phyloP scores from a whole-genome alignment of 2,888 invertebrate species.

The Microchrysa polita region DNA sequence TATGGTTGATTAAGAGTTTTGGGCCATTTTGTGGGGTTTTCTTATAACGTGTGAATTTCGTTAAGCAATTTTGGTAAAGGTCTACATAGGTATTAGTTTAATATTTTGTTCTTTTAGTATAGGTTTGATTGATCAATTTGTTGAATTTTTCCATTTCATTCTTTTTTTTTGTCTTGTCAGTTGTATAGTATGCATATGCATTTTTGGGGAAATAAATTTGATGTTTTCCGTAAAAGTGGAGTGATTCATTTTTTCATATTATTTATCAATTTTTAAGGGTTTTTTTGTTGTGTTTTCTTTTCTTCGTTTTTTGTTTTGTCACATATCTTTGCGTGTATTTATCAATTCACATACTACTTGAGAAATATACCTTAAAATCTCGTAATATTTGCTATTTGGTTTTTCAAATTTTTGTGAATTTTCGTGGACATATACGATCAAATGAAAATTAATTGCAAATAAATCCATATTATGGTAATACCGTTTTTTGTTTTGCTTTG shows the following conservation, averaged over 20 bases:
- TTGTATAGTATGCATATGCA: too few species aligned
- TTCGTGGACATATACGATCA: slow-evolving; percentile 22
- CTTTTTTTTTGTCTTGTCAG: too few species aligned
- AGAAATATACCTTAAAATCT: slow-evolving; percentile 41
- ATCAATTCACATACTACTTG: slow-evolving; percentile 41
- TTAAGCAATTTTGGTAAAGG: slow-evolving; percentile 23
- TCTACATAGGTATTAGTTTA: slow-evolving; percentile 37
- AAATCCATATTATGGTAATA: slow-evolving; percentile 27
- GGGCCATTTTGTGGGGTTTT: slow-evolving; percentile 15
- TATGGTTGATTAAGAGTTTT: slow-evolving; percentile 16
- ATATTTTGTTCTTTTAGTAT: too few species aligned
- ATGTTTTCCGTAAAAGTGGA: slow-evolving; percentile 2
- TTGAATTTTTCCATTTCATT: slow-evolving; percentile 3
- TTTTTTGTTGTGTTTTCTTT: background rate
- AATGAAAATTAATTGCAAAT: slow-evolving; percentile 33
- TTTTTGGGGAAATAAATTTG: slow-evolving; percentile 26
- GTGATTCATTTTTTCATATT: slow-evolving; percentile 4
- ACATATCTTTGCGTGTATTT: background rate
- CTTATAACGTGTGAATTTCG: too few species aligned
- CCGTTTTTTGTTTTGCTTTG: slow-evolving; percentile 35
- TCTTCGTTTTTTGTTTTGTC: background rate
- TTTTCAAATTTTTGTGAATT: slow-evolving; percentile 1
- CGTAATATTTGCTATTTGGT: slow-evolving; percentile 38
- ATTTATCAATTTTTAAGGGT: slow-evolving; percentile 12
- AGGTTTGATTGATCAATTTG: slow-evolving; percentile 21